phyloP scores from a whole-genome alignment of 2,113 vertebrate species.

The Campylorhamphus procurvoides region DNA sequence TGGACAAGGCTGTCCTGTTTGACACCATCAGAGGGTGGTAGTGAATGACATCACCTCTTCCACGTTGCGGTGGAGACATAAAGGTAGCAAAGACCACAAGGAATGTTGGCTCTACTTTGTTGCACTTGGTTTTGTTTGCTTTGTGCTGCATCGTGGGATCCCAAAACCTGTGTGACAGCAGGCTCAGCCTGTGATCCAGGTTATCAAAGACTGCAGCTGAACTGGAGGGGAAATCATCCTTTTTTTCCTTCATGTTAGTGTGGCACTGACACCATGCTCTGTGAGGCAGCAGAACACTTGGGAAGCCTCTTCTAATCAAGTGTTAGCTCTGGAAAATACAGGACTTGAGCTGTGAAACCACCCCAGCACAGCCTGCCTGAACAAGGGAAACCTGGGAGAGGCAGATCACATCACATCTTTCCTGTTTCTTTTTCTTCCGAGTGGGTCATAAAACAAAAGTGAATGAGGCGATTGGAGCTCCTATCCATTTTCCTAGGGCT shows the following conservation, averaged over 20 bases:
- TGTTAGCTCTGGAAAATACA: neutral
- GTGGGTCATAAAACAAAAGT: slow-evolving; percentile 1
- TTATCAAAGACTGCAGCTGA: neutral
- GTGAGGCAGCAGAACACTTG: neutral
- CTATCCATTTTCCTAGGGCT: slow-evolving; percentile 3
- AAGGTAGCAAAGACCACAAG: neutral
- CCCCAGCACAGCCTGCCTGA: neutral
- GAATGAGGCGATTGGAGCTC: neutral
- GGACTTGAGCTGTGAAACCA: neutral
- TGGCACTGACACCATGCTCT: neutral
- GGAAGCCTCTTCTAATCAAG: neutral
- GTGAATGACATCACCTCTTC: neutral
- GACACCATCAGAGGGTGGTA: neutral
- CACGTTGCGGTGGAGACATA: neutral
- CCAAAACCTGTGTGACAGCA: neutral
- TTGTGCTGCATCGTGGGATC: neutral
- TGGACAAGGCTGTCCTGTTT: neutral
- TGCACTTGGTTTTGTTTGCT: neutral
- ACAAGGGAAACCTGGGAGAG: neutral
- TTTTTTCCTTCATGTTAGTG: neutral
- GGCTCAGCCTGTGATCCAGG: neutral
- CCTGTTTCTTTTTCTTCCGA: neutral
- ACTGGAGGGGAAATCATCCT: neutral
- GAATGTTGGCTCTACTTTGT: neutral
- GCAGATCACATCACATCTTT: neutral